Base-by-base conservation (phyloP, 2,113 vertebrate genomes). In the Cynoglossus semilaevis region DNA sequence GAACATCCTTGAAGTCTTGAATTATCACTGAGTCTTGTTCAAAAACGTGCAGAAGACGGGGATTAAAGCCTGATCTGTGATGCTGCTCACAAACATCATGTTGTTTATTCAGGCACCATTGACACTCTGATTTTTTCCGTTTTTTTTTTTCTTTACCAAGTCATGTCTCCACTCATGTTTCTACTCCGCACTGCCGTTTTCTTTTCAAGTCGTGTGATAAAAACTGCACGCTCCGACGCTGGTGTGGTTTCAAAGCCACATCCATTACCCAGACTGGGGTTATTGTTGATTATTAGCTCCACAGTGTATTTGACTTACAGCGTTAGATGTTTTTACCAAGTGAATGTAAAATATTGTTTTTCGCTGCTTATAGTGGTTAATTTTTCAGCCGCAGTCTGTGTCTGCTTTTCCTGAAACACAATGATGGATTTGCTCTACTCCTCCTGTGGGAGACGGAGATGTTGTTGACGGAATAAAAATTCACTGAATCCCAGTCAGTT, bases 221-320 rank as follows among this genome's bases (percentile, higher is more conserved):
- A 83, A 85, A 72, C 47, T 67, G 59, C 50, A 69, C 68, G 70
- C 78, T 85, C 82, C 70, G 80, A 76, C 71, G 72, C 63, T 63
- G 47, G 61, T 78, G 68, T 72, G 71, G 46, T 78, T 81, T 74
- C 61, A 67, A 62, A 66, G 75, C 57, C 67, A 78, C 66, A 80
- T 86, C 82, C 77, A 84, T 85, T 86, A 79, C 79, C 71, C 43
- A 82, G 52, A 64, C 58, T 46, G 2, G 18, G 59, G 67, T 67
- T 77, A 65, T 51, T 66, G 53, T 63, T 74, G 63, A 78, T 79
- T 74, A 67, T 81, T 63, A 74, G 66, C 68, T 81, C 74, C 75
- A 68, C 62, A 36, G 72, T 76, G 79, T 54, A 67, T 82, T 83
- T 70, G 64, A 61, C 70, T 79, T 57, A 47, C 51, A 67, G 63